Base-by-base conservation (phyloP, 2,797 vertebrate species). In the Cottoperca gobio region DNA sequence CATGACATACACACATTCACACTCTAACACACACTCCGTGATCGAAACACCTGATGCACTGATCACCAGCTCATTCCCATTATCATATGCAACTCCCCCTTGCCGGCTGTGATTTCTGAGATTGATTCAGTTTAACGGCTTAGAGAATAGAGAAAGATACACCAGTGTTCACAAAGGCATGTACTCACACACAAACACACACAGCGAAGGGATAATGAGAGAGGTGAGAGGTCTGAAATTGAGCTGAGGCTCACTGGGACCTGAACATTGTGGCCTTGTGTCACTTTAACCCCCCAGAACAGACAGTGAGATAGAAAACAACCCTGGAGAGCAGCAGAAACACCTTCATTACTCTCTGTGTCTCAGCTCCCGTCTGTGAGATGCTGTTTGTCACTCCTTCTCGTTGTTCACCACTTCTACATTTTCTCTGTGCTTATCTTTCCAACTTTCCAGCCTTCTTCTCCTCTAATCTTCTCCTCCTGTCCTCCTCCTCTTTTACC, bases 161-260 rank as follows among this genome's bases (percentile, higher is more conserved):
- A 57, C 9, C 39, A 2, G 37, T n/a, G 40, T 19, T 54, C 13
- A 26, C 35, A 68, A 37, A 49, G 3, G 10, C 2, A 9, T 39
- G 28, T 13, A n/a, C n/a, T n/a, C n/a, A 57, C 58, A 71, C 77
- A 59, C 55, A 76, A 35, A 28, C 50, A 26, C 69, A 64, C 65
- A 58, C 72, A 74, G 42, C 2, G 2, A 66, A 48, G 49, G 60
- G 59, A 75, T 86, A 85, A 89, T 73, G 69, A 81, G 71, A 76
- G 45, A 80, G 81, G 84, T 81, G 71, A 88, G 68, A 80, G 78
- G 78, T 88, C 76, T 86, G 80, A 85, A 89, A 91, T 88, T 82
- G 87, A 91, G 86, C 83, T 70, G 84, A 75, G 66, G 54, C 66
- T 82, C 87, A 79, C 75, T 35, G 63, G 45, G 69, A 85, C 76